A percentile compares a stretch with the other conserved stretches of the same genome.
These are phyloP conservation scores for Polypedilum pembai DNA, from an alignment of 1,140 invertebrate species.

Conservation along the genomic window DNA sequence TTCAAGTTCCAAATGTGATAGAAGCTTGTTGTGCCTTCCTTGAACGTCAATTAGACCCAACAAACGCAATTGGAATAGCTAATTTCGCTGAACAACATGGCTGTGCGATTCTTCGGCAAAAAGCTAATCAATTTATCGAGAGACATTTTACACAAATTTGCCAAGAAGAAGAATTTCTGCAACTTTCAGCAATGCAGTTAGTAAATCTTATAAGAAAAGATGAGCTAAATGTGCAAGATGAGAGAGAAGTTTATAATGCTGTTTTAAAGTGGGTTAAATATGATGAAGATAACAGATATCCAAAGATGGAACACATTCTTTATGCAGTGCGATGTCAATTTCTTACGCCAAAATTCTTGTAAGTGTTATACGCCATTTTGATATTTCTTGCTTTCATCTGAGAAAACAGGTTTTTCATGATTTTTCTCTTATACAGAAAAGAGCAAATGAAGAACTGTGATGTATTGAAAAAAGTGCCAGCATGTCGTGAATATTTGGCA, in stretches of 20 bases:
- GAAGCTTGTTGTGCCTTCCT: conserved; percentile 85
- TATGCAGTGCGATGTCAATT: conserved; percentile 83
- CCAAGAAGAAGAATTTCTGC: conserved; percentile 83
- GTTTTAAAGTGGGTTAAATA: conserved; percentile 85
- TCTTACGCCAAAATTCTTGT: conserved; percentile 75
- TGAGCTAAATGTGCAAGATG: conserved; percentile 82
- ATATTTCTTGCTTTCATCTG: background rate
- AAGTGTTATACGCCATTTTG: background rate
- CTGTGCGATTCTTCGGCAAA: conserved; percentile 71
- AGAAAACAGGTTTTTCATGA: background rate
- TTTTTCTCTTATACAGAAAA: conserved; percentile 42
- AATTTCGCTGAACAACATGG: conserved; percentile 88
- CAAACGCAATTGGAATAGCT: conserved; percentile 86
- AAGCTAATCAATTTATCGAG: conserved; percentile 83
- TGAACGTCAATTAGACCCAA: conserved; percentile 83
- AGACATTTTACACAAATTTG: conserved; percentile 84
- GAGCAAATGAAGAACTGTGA: conserved; percentile 88
- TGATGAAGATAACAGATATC: conserved; percentile 72
- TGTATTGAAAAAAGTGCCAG: conserved; percentile 76
- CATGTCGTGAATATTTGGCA: conserved; percentile 81
- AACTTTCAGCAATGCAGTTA: conserved; percentile 68
- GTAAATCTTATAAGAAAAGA: conserved; percentile 75
- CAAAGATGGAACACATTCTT: conserved; percentile 79
- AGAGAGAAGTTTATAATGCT: conserved; percentile 84
- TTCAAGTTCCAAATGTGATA: conserved; percentile 84